Evolutionary conservation across 2,113 vertebrate species (phyloP).

Genomic region (Eonycteris spelaea): DNA sequence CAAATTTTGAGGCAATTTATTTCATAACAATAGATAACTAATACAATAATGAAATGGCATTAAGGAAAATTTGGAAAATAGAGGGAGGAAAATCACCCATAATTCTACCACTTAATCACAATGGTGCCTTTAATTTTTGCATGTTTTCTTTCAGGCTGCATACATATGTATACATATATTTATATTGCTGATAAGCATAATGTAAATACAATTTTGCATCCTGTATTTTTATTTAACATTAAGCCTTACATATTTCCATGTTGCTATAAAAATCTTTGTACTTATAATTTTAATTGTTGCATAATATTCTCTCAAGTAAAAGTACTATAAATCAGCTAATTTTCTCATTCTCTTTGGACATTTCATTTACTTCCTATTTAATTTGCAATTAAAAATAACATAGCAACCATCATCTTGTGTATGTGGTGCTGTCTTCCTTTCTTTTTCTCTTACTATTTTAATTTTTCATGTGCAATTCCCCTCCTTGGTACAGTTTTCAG

Average conservation of each 20-base stretch:
- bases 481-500: not conserved
- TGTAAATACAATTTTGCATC: not conserved
- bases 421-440: not conserved
- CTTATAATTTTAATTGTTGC: conserved; percentile 30
- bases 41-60: not conserved
- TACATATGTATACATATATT: not conserved
- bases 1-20: not conserved
- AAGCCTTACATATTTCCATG: not conserved
- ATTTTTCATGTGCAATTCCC: not conserved
- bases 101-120: not conserved
- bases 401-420: not conserved
- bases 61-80: not conserved
- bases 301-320: conserved; percentile 11
- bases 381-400: conserved; percentile 45
- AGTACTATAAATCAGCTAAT: not conserved
- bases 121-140: not conserved
- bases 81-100: not conserved
- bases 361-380: conserved; percentile 27
- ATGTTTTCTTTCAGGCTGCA: not conserved
- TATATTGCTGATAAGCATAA: not conserved
- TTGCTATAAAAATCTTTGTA: conserved; percentile 35
- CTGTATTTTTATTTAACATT: conserved; percentile 34
- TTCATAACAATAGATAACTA: not conserved
- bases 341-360: not conserved
- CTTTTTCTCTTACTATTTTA: not conserved